These are phyloP conservation scores for Contarinia nasturtii DNA, from an alignment of 1,140 invertebrate species.

Conservation along the genomic window DNA sequence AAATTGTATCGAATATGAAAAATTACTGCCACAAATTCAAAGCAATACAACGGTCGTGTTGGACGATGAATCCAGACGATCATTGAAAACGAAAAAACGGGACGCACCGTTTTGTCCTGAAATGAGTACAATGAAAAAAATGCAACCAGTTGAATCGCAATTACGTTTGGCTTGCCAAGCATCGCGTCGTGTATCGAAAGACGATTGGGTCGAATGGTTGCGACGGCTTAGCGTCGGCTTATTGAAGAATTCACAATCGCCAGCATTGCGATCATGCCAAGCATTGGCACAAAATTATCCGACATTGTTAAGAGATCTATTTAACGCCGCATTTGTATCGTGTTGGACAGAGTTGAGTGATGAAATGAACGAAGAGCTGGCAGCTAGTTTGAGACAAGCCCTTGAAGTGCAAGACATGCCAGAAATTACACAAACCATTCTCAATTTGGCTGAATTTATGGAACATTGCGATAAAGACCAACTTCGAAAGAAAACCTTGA, in stretches of 20 bases:
- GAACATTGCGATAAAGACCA: constrained; percentile 96
- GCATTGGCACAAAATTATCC: constrained; percentile 86
- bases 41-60: constrained; percentile 42
- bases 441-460: constrained; percentile 98
- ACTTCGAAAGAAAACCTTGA: constrained; percentile 28
- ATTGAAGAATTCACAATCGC: constrained; percentile 87
- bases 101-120: constrained; percentile 37
- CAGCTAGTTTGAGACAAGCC: constrained; percentile 73
- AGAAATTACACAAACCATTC: constrained; percentile 91
- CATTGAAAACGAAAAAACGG: constrained; percentile 29
- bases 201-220: constrained; percentile 98
- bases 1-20: constrained; percentile 59
- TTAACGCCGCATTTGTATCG: constrained; percentile 97
- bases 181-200: constrained; percentile 76
- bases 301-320: constrained; percentile 82
- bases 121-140: constrained; percentile 47
- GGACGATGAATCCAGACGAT: constrained; percentile 40
- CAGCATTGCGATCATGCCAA: constrained; percentile 77
- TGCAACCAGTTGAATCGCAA: constrained; percentile 68
- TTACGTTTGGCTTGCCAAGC: constrained; percentile 82
- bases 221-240: constrained; percentile 78
- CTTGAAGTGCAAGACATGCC: constrained; percentile 83
- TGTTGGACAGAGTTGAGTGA: constrained; percentile 92
- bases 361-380: constrained; percentile 66
- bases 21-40: constrained; percentile 46